Base-by-base conservation (phyloP, 2,113 vertebrate species). In the Forbesichthys papilliferus region DNA sequence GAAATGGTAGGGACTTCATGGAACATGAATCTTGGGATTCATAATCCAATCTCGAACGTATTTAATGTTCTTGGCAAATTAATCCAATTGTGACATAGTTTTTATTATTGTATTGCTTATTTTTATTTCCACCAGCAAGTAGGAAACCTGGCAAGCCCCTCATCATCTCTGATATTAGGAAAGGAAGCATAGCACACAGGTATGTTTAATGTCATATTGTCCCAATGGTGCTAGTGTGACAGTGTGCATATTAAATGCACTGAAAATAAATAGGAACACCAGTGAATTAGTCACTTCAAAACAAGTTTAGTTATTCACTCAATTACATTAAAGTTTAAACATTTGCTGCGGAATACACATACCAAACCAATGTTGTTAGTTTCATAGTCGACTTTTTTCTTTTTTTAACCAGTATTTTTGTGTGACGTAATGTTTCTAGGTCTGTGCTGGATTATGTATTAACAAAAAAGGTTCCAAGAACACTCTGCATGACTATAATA, bases 151-250 rank as follows among this genome's bases (percentile, higher is more conserved):
- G 95, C 6, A 95, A 96, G 52, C 95, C 97, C 46, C 92, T 99
- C 80, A 96, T 98, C 90, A 99, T 99, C 89, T 98, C 97, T 0
- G 96, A 98, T 84, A 96, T 99, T 88, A 96, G 93, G 84, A 98
- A 95, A 81, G 98, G 96, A 74, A 99, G 98, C 0, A 95, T 98
- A 65, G 98, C 98, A 0, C 97, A 99, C 87, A 96, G 97, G 97
- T 99, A 85, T 74, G 93, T 78, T 47, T 5, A 36, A 12, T 68
- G 14, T 18, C 20, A 33, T 1, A 34, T 14, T 51, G 9, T 33
- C 13, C 53, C 53, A 13, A 20, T 56, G 20, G 16, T 42, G 1
- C 16, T 54, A 54, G 16, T n/a, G 14, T 54, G 5, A n/a, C 12
- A 54, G 16, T 54, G 16, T 16, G 3, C 36, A 42, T 6, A 3